These are phyloP conservation scores for Ctenosaura bakeri DNA, from an alignment of 2,797 vertebrate species.

Conservation along the genomic window DNA sequence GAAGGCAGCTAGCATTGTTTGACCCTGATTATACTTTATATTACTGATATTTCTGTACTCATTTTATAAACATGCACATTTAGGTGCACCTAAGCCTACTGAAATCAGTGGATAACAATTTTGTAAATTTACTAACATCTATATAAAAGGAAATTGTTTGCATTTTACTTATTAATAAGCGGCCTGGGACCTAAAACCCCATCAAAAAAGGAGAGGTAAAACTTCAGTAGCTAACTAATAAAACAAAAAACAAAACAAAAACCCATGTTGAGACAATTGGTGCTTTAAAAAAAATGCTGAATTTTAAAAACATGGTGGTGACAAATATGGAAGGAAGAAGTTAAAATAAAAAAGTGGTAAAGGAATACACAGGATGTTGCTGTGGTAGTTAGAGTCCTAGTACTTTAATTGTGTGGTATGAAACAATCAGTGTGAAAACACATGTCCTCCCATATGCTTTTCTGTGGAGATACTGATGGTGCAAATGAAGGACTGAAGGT, in stretches of 20 bases:
- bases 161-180: not conserved
- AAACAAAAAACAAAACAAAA: not conserved
- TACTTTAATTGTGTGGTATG: no score
- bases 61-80: not conserved
- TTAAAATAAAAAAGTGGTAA: no score
- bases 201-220: not conserved
- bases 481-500: not conserved
- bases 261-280: not conserved
- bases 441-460: not conserved
- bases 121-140: not conserved
- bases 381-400: no score
- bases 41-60: not conserved
- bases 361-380: no score
- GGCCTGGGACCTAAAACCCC: not conserved
- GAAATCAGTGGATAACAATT: not conserved
- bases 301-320: no score
- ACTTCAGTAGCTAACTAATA: not conserved
- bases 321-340: no score
- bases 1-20: not conserved
- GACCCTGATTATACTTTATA: not conserved
- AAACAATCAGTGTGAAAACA: no score
- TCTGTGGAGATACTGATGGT: not conserved
- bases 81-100: not conserved
- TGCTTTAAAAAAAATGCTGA: no score
- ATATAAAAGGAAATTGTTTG: not conserved